Evolutionary conservation across 2,113 vertebrate species (phyloP).

Genomic region (Ageneiosus marmoratus): DNA sequence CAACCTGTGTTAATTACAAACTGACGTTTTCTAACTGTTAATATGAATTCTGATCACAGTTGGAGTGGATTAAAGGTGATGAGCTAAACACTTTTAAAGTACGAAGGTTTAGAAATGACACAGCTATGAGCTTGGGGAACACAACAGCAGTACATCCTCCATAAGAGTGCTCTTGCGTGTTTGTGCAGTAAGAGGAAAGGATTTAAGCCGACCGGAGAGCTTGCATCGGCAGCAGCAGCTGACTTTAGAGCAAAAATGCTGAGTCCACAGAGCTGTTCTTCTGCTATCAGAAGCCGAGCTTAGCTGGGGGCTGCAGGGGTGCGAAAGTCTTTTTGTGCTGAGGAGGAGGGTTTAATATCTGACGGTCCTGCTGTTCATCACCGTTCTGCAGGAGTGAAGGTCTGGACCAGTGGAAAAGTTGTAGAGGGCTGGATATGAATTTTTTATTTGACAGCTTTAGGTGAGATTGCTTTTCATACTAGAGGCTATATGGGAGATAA

Average conservation of each 20-base stretch:
- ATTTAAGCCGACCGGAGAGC: neutral
- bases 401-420: conserved; percentile 52
- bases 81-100: conserved; percentile 20
- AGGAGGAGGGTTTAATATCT: conserved; percentile 64
- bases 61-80: neutral
- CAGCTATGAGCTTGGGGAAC: conserved; percentile 14
- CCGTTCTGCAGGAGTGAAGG: conserved; percentile 56
- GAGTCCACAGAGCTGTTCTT: conserved; percentile 19
- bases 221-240: neutral
- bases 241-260: conserved; percentile 30
- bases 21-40: neutral
- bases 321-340: conserved; percentile 61
- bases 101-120: neutral
- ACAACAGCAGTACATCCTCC: conserved; percentile 25
- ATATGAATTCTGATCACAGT: neutral
- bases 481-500: conserved; percentile 56
- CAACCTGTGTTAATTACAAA: neutral
- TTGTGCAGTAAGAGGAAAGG: neutral
- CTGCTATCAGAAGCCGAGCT: conserved; percentile 26
- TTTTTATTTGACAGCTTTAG: conserved; percentile 73
- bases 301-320: conserved; percentile 42
- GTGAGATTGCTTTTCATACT: conserved; percentile 62
- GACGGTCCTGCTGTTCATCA: conserved; percentile 69
- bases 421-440: conserved; percentile 63
- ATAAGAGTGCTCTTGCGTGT: conserved; percentile 26